These are phyloP conservation scores for Crambe crambe DNA, from an alignment of 37 sponge, comb jelly and placozoan genomes.

Conservation along the genomic window DNA sequence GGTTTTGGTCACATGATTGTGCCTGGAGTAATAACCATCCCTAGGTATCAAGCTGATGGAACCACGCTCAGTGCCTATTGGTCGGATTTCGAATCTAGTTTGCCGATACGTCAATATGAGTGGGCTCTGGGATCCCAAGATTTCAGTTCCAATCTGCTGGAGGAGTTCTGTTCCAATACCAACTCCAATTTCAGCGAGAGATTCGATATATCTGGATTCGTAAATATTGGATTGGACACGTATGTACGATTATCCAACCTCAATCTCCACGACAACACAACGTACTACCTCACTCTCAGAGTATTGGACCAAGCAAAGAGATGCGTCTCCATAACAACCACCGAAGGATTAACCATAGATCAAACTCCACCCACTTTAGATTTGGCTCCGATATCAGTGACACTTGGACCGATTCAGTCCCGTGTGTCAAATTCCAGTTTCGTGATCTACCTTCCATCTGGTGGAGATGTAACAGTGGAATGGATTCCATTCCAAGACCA, in stretches of 20 bases:
- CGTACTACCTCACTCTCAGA: constrained; percentile 78
- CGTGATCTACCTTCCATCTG: constrained; percentile 28
- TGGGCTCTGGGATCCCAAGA: constrained; percentile 57
- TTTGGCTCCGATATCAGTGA: not conserved
- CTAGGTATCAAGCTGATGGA: constrained; percentile 49
- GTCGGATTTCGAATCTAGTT: constrained; percentile 70
- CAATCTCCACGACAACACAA: constrained; percentile 45
- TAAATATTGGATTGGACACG: constrained; percentile 37
- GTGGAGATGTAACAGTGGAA: constrained; percentile 16
- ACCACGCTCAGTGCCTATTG: constrained; percentile 53
- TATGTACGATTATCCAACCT: constrained; percentile 10
- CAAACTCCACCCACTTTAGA: constrained; percentile 53
- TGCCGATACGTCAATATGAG: constrained; percentile 74
- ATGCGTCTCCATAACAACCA: constrained; percentile 41
- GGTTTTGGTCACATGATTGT: constrained; percentile 40
- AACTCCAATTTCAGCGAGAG: constrained; percentile 8
- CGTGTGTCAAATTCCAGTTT: constrained; percentile 9
- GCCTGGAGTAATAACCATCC: constrained; percentile 51
- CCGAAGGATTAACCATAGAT: constrained; percentile 54
- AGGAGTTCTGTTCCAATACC: constrained; percentile 40
- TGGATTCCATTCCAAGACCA: constrained; percentile 67
- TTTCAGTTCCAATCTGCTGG: constrained; percentile 17
- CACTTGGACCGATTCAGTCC: not conserved
- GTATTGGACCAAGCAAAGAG: constrained; percentile 74
- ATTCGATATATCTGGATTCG: constrained; percentile 64